Conservation (phyloP, 2,797 vertebrate genomes). For the Enteromius argenteus region DNA sequence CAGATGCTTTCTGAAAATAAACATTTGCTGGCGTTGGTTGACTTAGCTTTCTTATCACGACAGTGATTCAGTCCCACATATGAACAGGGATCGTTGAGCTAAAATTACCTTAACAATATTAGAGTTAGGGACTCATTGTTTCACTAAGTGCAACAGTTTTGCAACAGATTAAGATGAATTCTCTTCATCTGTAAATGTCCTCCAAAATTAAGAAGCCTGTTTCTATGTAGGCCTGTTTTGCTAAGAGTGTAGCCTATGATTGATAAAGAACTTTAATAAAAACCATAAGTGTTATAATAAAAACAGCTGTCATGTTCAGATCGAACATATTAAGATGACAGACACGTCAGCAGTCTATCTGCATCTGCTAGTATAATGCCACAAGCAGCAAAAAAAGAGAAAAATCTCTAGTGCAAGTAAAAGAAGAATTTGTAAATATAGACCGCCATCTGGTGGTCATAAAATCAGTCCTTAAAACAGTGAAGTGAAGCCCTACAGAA, state of each 20-base stretch:
- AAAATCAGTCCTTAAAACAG: background rate
- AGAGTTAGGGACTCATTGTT: background rate
- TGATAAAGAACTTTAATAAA: background rate
- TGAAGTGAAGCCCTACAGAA: background rate
- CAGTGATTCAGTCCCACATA: constrained; percentile 25
- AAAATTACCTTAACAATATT: background rate
- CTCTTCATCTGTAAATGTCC: background rate
- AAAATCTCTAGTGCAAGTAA: background rate
- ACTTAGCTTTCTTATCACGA: background rate
- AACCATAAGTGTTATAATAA: background rate
- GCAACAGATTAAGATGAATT: background rate
- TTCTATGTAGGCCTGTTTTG: background rate
- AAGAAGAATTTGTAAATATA: background rate
- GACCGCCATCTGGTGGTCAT: constrained; percentile 29
- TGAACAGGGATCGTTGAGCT: constrained; percentile 11
- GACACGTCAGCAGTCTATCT: background rate
- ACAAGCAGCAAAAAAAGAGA: background rate
- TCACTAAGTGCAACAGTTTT: background rate
- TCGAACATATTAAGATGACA: background rate
- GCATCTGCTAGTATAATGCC: background rate
- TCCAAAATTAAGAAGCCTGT: background rate
- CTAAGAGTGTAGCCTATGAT: background rate
- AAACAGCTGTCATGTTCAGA: background rate
- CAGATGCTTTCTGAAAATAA: constrained; percentile 22
- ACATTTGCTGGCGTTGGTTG: background rate